Evolutionary conservation across 92 coral and sea anemone genomes (phyloP), one percentile per base, ranked within the genome.

Genomic region (Bergia sp.): DNA sequence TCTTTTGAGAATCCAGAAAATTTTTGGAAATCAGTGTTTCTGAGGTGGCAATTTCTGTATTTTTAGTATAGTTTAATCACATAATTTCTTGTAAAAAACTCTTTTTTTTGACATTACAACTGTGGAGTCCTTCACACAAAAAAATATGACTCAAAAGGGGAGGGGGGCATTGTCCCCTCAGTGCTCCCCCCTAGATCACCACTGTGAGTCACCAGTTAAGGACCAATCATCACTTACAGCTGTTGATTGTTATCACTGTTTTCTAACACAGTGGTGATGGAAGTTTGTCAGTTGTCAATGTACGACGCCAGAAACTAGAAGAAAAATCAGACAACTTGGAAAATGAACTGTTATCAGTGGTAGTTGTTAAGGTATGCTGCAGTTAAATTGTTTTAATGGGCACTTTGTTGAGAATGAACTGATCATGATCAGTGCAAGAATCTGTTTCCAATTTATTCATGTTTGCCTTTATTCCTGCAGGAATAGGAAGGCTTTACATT

Each of bases 321-420:
- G 90, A 96, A 45, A 91, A 90, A 85, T 97, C 99, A 15, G 99
- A 97, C 89, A 96, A 97, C 89, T 82, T 94, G 88, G 99, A 97
- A 64, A 96, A 93, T 75, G 99, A 97, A 75, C 93, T 97, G 49
- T 85, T 97, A 77, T 97, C 99, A 13, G 82, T 97, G 64, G 98
- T 96, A 16, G 86, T 92, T 73, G 94, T 97, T 6, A 97, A 96
- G 98, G 99, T 96, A 37, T 37, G 20, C 40, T 1, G 6, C 29
- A 67, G 29, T n/a, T 21, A 21, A 5, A n/a, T 6, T 21, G 76
- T 72, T 72, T 72, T 45, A 0, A 45, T 45, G 5, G 50, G 4
- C 50, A 3, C 0, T 45, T 45, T 45, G 50, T 45, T 45, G 8
- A 45, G 45, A 45, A 15, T 55, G 20, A 55, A 5, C 64, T 11